These are phyloP conservation scores for Ranitomeya imitator DNA, from an alignment of 2,113 vertebrate genomes.

Conservation along the genomic window DNA sequence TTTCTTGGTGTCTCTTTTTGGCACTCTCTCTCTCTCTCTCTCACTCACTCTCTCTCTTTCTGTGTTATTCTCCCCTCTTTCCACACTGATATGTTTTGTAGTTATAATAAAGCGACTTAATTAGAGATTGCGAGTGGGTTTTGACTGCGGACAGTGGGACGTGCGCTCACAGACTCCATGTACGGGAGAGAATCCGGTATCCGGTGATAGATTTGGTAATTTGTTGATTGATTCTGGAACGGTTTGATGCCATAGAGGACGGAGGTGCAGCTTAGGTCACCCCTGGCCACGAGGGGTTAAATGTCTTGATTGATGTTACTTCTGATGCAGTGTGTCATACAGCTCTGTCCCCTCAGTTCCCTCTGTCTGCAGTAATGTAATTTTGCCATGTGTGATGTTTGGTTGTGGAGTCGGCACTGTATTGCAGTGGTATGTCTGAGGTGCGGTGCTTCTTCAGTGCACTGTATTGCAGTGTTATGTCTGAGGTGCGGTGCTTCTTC, in stretches of 20 bases:
- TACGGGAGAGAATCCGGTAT: neutral
- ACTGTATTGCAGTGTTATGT: neutral
- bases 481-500: too few relatives aligned
- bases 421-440: neutral
- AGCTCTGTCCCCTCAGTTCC: neutral
- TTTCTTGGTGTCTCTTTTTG: neutral
- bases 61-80: neutral
- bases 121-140: slow-evolving; percentile 32
- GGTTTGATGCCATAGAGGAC: neutral
- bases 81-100: neutral
- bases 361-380: neutral
- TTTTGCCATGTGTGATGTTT: slow-evolving; percentile 1
- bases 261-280: neutral
- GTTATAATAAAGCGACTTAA: neutral
- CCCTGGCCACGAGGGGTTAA: neutral
- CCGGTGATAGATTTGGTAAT: neutral
- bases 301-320: neutral
- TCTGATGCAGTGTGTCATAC: neutral
- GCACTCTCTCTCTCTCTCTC: neutral
- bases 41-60: neutral
- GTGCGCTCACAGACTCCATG: neutral
- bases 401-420: neutral
- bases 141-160: neutral
- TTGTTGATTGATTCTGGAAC: neutral
- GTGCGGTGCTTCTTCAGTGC: neutral